Conservation (phyloP, 2,797 vertebrate species). For the Kryptolebias ocellatus region DNA sequence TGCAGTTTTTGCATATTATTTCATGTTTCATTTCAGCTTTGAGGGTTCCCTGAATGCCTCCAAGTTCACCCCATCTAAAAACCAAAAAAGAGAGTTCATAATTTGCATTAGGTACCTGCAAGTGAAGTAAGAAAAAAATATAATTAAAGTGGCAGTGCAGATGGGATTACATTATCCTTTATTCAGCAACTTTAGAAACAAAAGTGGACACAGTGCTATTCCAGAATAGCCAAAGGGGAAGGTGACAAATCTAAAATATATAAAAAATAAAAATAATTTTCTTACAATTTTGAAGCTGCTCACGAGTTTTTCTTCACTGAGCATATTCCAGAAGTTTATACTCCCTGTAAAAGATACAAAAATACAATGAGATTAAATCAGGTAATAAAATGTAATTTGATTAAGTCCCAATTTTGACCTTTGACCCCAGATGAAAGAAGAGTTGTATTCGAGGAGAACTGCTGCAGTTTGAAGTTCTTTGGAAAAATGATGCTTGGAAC, state of each 20-base stretch:
- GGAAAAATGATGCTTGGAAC: constrained; percentile 76
- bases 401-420: constrained; percentile 63
- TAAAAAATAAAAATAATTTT: constrained; percentile 15
- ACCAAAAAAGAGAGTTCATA: not conserved
- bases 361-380: constrained; percentile 33
- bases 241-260: constrained; percentile 1
- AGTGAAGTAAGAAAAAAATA: constrained; percentile 22
- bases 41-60: not conserved
- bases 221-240: constrained; percentile 21
- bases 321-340: constrained; percentile 81
- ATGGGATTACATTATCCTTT: constrained; percentile 14
- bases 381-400: constrained; percentile 3
- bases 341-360: constrained; percentile 64
- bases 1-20: no score
- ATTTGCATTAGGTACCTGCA: constrained; percentile 36
- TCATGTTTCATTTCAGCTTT: not conserved
- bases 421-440: constrained; percentile 74
- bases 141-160: constrained; percentile 29
- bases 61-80: not conserved
- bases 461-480: constrained; percentile 51
- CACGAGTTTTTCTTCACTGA: constrained; percentile 60
- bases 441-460: constrained; percentile 54
- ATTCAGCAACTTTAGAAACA: constrained; percentile 28
- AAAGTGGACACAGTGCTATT: constrained; percentile 16
- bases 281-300: constrained; percentile 81